Base-by-base conservation (phyloP, 2,113 vertebrate species). In the Centropus unirufus region DNA sequence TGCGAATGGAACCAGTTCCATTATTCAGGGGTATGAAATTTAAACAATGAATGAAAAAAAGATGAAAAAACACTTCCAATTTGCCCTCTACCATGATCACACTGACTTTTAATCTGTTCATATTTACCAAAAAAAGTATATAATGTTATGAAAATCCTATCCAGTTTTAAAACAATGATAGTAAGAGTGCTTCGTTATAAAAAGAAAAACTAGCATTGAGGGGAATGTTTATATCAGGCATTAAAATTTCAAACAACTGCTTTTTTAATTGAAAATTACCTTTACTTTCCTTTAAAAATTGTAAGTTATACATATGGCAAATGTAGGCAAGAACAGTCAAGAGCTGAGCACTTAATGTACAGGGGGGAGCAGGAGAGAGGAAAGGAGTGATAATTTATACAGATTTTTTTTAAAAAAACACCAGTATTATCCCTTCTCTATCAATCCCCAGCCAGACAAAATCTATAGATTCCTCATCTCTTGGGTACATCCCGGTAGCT, bases 371-470 rank as follows among this genome's bases (percentile, higher is more conserved):
- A 74, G 3, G 9, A 66, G 52, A 62, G 70, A 47, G n/a, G 32
- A 78, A 80, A 46, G 51, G 2, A 12, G 9, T 11, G 22, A 42
- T 69, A 34, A 69, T 2, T 66, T 3, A 40, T 10, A 5, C 24
- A 54, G 59, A 39, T 26, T 61, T 22, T 2, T 6, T 29, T 61
- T 22, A 55, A 75, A 18, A 32, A 58, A 64, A 23, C n/a, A 62
- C 6, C 14, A 51, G 5, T 17, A 26, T 39, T 34, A 18, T 24
- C 49, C 3, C 12, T 57, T 84, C 23, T 74, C 18, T 7, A 20
- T 3, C 0, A 0, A 54, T 19, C 30, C 21, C 20, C 54, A 62
- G 30, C 6, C 32, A 23, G 8, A 6, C 7, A 49, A 40, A 11
- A 47, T 6, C 13, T 47, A 15, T 27, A 32, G 88, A 70, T 42